phyloP scores from a whole-genome alignment of 2,797 vertebrate genomes.

The Acropternis orthonyx region DNA sequence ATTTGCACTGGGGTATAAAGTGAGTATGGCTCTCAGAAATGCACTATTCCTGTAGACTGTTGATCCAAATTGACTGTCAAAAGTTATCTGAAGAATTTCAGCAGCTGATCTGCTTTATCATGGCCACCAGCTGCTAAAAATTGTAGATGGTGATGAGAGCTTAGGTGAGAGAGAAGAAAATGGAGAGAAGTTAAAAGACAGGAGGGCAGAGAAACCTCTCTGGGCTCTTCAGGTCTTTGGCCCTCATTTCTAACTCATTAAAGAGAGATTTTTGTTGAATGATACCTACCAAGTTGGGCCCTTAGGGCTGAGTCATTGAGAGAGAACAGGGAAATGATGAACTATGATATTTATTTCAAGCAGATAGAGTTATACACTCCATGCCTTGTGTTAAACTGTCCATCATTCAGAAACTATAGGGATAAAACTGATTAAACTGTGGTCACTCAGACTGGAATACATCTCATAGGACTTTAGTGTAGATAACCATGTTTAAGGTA shows the following conservation, averaged over 20 bases:
- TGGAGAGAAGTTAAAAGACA: background rate
- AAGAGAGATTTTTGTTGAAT: background rate
- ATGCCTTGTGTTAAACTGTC: background rate
- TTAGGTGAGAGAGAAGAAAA: slow-evolving; percentile 26
- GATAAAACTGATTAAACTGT: background rate
- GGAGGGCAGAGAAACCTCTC: background rate
- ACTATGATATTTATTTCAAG: background rate
- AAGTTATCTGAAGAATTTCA: slow-evolving; percentile 63
- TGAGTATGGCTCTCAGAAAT: slow-evolving; percentile 34
- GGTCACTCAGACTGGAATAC: background rate
- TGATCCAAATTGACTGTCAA: slow-evolving; percentile 40
- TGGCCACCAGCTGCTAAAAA: slow-evolving; percentile 36
- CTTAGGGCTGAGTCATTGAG: background rate
- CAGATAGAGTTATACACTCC: background rate
- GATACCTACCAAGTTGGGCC: background rate
- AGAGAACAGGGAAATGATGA: background rate
- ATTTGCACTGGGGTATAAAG: background rate
- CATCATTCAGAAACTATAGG: background rate
- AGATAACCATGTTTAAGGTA: background rate
- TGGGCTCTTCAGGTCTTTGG: background rate
- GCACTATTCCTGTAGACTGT: background rate
- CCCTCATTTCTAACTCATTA: background rate
- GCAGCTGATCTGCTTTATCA: slow-evolving; percentile 58
- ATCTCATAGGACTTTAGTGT: background rate
- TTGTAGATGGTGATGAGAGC: slow-evolving; percentile 36